A percentile compares a stretch with the other conserved stretches of the same genome.
phyloP scores from a whole-genome alignment of 2,113 vertebrate genomes.

The Trogon melanurus region DNA sequence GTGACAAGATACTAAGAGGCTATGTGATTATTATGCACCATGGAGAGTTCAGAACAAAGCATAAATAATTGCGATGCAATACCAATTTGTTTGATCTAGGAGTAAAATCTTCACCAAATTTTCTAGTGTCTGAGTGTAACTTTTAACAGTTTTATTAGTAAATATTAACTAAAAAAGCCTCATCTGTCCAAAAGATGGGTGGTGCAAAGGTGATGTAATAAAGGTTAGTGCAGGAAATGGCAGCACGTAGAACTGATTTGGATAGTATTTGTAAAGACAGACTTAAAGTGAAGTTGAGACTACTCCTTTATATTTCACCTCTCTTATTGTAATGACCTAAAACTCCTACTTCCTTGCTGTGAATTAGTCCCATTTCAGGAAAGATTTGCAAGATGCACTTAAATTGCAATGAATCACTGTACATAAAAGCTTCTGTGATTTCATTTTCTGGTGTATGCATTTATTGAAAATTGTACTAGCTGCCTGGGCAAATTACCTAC shows the following conservation, averaged over 20 bases:
- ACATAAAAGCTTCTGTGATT: not conserved
- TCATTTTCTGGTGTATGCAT: not conserved
- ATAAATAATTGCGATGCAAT: slow-evolving; percentile 2
- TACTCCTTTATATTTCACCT: not conserved
- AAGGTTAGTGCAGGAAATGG: not conserved
- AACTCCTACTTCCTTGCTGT: not conserved
- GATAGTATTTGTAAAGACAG: not conserved
- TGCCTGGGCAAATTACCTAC: not conserved
- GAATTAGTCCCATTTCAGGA: not conserved
- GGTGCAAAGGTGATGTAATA: not conserved
- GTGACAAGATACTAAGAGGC: not conserved
- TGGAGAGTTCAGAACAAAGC: slow-evolving; percentile 35
- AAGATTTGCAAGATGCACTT: not conserved
- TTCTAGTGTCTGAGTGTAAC: not conserved
- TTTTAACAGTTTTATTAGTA: not conserved
- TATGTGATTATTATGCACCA: slow-evolving; percentile 14
- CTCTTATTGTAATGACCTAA: not conserved
- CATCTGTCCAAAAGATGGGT: not conserved
- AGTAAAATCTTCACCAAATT: not conserved
- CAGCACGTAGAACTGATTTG: not conserved
- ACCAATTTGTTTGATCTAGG: slow-evolving; percentile 18
- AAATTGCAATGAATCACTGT: not conserved
- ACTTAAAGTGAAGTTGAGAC: not conserved
- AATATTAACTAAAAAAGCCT: not conserved
- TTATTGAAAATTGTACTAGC: slow-evolving; percentile 9